Percentiles rank a stretch among this genome's conserved stretches.
These are phyloP conservation scores for Lemur catta DNA, from an alignment of 2,797 vertebrate species.

Conservation along the genomic window DNA sequence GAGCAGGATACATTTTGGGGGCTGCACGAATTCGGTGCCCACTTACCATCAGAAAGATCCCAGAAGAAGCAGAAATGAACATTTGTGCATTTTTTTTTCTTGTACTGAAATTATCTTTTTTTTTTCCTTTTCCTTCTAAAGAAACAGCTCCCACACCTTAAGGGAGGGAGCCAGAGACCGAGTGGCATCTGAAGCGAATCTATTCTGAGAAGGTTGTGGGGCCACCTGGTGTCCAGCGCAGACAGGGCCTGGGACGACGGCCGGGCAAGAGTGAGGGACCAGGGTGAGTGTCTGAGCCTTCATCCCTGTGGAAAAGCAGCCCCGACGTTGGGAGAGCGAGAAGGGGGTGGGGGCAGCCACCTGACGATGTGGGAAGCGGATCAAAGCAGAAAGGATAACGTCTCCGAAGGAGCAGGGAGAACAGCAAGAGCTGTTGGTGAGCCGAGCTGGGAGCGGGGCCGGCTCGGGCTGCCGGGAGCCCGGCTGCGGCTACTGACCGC, in stretches of 20 bases:
- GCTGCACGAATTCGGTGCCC: not conserved
- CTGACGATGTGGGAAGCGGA: conserved; percentile 48
- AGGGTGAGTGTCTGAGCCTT: not conserved
- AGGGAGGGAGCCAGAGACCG: conserved; percentile 29
- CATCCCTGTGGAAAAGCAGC: conserved; percentile 25
- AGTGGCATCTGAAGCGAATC: conserved; percentile 58
- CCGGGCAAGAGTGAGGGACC: not conserved
- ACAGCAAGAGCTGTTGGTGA: not conserved
- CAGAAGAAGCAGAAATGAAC: conserved; percentile 59
- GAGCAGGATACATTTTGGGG: not conserved
- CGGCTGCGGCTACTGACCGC: not conserved
- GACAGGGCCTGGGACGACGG: conserved; percentile 59
- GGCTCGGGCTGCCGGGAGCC: not conserved
- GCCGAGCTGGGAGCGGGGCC: not conserved
- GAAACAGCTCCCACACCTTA: conserved; percentile 74
- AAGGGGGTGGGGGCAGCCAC: not conserved
- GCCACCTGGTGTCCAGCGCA: conserved; percentile 76
- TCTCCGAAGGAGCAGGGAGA: not conserved
- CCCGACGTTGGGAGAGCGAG: not conserved
- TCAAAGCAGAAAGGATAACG: conserved; percentile 34
- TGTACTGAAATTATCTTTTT: conserved; percentile 58
- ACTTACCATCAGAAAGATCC: conserved; percentile 29
- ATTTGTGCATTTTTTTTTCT: conserved; percentile 59
- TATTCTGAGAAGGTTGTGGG: conserved; percentile 75
- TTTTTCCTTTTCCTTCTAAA: conserved; percentile 36